phyloP scores from a whole-genome alignment of 2,888 invertebrate species.

The Tetranychus piercei region DNA sequence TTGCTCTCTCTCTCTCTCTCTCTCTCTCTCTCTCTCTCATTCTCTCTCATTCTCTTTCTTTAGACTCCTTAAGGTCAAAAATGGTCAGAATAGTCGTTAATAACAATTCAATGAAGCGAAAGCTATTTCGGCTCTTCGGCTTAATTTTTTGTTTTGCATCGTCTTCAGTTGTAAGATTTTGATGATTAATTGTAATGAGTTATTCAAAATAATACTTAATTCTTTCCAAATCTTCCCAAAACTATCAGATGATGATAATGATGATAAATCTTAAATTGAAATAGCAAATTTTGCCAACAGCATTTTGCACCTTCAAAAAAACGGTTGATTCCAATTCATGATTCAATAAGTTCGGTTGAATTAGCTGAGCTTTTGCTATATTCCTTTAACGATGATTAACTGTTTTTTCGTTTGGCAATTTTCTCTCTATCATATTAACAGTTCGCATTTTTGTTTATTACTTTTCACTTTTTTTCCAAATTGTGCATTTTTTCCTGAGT shows the following conservation, averaged over 20 bases:
- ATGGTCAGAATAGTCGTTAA: not conserved
- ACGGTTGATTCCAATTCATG: not conserved
- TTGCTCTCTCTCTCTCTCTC: slow-evolving; percentile 5
- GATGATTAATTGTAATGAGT: too few relatives aligned
- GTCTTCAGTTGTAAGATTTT: too few relatives aligned
- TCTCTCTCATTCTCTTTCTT: slow-evolving; percentile 4
- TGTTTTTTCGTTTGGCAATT: not conserved
- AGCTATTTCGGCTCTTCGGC: too few relatives aligned
- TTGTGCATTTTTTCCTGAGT: too few relatives aligned
- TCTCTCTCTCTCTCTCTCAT: slow-evolving; percentile 6
- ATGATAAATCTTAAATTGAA: not conserved
- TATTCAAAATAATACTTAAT: too few relatives aligned
- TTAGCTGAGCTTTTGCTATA: not conserved
- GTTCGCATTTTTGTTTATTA: not conserved
- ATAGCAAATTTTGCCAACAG: not conserved
- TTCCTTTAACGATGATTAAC: not conserved
- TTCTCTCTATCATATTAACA: not conserved
- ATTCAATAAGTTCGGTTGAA: too few relatives aligned
- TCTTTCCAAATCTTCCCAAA: too few relatives aligned
- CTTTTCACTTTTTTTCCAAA: not conserved
- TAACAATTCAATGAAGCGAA: too few relatives aligned
- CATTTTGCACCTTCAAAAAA: not conserved
- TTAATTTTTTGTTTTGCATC: too few relatives aligned
- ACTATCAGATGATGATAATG: too few relatives aligned
- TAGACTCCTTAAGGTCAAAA: not conserved